A percentile compares a stretch with the other conserved stretches of the same genome.
phyloP scores from a whole-genome alignment of 2,797 vertebrate species.

The Netta rufina region DNA sequence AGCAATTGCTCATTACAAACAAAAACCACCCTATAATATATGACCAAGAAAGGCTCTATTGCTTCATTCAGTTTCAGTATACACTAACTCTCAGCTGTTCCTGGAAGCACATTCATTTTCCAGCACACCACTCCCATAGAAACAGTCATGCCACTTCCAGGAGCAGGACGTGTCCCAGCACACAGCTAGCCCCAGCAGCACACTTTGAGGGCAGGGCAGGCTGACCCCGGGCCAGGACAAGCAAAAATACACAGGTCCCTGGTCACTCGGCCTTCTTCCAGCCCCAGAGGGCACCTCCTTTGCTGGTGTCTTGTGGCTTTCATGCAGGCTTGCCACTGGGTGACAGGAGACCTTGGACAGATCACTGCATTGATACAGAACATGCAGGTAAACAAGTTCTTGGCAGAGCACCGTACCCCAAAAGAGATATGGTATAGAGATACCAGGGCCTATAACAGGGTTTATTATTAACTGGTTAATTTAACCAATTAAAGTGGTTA shows the following conservation, averaged over 20 bases:
- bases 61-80: not conserved
- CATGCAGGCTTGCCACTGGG: accelerated
- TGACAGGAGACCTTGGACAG: not conserved
- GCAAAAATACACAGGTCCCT: not conserved
- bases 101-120: accelerated
- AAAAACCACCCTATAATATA: accelerated
- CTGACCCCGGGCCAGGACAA: not conserved
- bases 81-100: not conserved
- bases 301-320: accelerated
- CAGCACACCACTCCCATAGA: not conserved
- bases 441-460: not conserved
- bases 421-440: not conserved
- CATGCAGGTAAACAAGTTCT: not conserved
- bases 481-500: not conserved
- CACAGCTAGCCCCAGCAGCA: not conserved
- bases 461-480: not conserved
- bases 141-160: not conserved
- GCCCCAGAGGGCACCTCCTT: not conserved
- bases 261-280: not conserved
- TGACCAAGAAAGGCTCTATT: not conserved
- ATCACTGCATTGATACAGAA: not conserved
- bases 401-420: not conserved
- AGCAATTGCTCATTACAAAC: accelerated
- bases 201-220: accelerated
- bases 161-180: not conserved